phyloP scores from a whole-genome alignment of 2,797 vertebrate genomes.

The Borostomias antarcticus region DNA sequence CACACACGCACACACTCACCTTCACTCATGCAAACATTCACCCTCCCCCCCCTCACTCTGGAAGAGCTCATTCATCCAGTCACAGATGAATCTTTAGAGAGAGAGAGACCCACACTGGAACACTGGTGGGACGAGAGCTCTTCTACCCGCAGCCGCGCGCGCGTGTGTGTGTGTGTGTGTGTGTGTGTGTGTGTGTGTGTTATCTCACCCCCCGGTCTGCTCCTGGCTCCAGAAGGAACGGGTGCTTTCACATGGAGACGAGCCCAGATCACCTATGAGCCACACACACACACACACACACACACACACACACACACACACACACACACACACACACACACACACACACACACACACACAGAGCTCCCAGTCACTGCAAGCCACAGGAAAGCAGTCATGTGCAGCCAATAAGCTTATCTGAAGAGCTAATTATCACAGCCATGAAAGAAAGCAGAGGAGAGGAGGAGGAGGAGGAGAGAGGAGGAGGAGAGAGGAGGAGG shows the following conservation, averaged over 20 bases:
- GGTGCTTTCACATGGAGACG: too few relatives aligned
- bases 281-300: background rate
- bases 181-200: too few relatives aligned
- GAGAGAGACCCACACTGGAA: too few relatives aligned
- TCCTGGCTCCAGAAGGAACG: too few relatives aligned
- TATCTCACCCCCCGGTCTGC: too few relatives aligned
- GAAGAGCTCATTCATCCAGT: too few relatives aligned
- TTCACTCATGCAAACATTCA: background rate
- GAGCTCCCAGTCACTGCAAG: slow-evolving; percentile 33
- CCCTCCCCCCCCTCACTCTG: too few relatives aligned
- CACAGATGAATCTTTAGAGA: too few relatives aligned
- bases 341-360: background rate
- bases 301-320: background rate
- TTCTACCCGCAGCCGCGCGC: too few relatives aligned
- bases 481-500: background rate
- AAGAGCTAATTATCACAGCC: slow-evolving; percentile 60
- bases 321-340: background rate
- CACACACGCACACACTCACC: background rate
- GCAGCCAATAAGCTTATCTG: slow-evolving; percentile 55
- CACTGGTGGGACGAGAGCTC: too few relatives aligned
- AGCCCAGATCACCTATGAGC: too few relatives aligned
- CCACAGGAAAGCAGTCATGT: slow-evolving; percentile 44
- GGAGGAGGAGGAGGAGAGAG: slow-evolving; percentile 3
- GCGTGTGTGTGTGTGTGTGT: too few relatives aligned
- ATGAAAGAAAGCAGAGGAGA: slow-evolving; percentile 20